Evolutionary conservation across 2,888 invertebrate genomes (phyloP).

Genomic region (Dioctria linearis): DNA sequence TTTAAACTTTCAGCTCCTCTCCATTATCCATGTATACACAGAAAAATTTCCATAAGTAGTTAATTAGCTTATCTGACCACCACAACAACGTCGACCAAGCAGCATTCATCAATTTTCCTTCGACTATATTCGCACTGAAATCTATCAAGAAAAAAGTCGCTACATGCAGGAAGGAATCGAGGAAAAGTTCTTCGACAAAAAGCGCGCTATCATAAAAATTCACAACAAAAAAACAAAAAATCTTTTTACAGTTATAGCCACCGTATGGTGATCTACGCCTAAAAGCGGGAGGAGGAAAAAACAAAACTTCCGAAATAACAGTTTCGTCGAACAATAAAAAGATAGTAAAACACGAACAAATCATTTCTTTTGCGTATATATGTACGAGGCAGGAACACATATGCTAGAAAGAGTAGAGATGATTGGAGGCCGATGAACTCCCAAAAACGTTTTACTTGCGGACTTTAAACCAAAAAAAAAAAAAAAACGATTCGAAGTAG

Average conservation of each 20-base stretch:
- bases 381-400: no score
- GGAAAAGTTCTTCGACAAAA: not conserved
- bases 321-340: slow-evolving; percentile 42
- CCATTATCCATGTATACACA: no score
- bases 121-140: not conserved
- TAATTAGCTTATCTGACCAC: no score
- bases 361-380: not conserved
- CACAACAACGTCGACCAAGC: not conserved
- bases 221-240: slow-evolving; percentile 9
- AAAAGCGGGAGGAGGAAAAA: slow-evolving; percentile 18
- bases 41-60: no score
- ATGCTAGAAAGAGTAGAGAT: slow-evolving; percentile 35
- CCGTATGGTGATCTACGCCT: slow-evolving; percentile 39
- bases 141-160: not conserved
- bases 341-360: slow-evolving; percentile 41
- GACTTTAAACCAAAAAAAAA: not conserved
- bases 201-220: not conserved
- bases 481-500: not conserved
- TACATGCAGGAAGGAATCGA: not conserved
- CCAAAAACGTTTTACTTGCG: not conserved
- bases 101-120: not conserved
- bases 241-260: slow-evolving; percentile 44
- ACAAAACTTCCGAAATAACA: slow-evolving; percentile 42
- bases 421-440: slow-evolving; percentile 3
- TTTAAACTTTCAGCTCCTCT: no score